These are phyloP conservation scores for Tipula helvola DNA, from an alignment of 2,888 invertebrate species.

Conservation along the genomic window DNA sequence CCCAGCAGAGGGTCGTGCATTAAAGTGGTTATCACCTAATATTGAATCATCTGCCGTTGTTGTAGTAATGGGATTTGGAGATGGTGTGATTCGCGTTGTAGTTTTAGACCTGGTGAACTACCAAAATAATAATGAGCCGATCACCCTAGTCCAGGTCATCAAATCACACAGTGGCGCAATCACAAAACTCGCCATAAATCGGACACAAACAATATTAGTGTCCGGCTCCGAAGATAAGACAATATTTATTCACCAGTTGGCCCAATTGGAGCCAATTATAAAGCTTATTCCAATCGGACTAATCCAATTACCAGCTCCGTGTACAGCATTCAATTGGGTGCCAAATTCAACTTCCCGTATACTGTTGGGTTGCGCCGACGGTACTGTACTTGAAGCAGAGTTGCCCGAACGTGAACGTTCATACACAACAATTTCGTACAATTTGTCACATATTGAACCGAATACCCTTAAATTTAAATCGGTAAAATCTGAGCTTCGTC, in stretches of 20 bases:
- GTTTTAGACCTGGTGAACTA: conserved; percentile 21
- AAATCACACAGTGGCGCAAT: conserved; percentile 57
- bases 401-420: conserved; percentile 34
- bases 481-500: conserved; percentile 45
- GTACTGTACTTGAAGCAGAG: conserved; percentile 41
- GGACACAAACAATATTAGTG: conserved; percentile 43
- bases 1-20: conserved; percentile 41
- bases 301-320: conserved; percentile 46
- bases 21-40: conserved; percentile 59
- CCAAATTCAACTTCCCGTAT: conserved; percentile 34
- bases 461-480: conserved; percentile 40
- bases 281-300: conserved; percentile 52
- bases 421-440: conserved; percentile 38
- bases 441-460: conserved; percentile 28
- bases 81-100: conserved; percentile 54
- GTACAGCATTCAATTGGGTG: conserved; percentile 57
- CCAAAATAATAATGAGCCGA: conserved; percentile 11
- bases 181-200: conserved; percentile 47
- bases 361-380: conserved; percentile 42
- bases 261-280: conserved; percentile 33
- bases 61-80: conserved; percentile 54
- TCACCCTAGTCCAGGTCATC: conserved; percentile 36
- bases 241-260: conserved; percentile 51
- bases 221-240: conserved; percentile 55
- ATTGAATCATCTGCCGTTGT: conserved; percentile 52